Percentiles rank a stretch among this genome's conserved stretches.
phyloP scores from a whole-genome alignment of 2,888 invertebrate species.

The Drosophila recens region DNA sequence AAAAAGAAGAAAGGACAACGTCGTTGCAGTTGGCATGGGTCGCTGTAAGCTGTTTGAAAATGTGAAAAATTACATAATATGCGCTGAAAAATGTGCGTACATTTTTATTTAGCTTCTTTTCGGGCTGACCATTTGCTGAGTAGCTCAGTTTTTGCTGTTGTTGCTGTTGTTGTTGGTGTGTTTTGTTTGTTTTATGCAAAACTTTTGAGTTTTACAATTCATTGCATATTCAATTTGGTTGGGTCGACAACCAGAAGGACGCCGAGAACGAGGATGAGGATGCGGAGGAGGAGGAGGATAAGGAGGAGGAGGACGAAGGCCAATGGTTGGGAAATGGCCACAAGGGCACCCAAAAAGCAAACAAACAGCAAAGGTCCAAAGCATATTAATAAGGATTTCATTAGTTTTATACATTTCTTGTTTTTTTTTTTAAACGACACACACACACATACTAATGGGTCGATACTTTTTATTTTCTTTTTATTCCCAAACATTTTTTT shows the following conservation, averaged over 20 bases:
- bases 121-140: slow-evolving; percentile 54
- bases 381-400: slow-evolving; percentile 83
- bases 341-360: slow-evolving; percentile 57
- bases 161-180: slow-evolving; percentile 12
- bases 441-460: slow-evolving; percentile 53
- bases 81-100: slow-evolving; percentile 78
- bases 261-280: background rate
- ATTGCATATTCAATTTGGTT: slow-evolving; percentile 79
- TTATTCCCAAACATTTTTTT: slow-evolving; percentile 17
- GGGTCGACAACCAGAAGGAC: slow-evolving; percentile 44
- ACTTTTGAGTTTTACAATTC: slow-evolving; percentile 81
- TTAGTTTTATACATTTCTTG: slow-evolving; percentile 73
- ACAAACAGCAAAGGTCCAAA: slow-evolving; percentile 75
- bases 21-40: slow-evolving; percentile 33
- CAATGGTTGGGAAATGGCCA: slow-evolving; percentile 29
- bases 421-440: slow-evolving; percentile 29
- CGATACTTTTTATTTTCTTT: slow-evolving; percentile 54
- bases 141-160: slow-evolving; percentile 38
- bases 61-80: slow-evolving; percentile 79
- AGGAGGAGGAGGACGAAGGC: background rate
- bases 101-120: slow-evolving; percentile 58
- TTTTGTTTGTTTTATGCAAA: slow-evolving; percentile 71
- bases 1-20: slow-evolving; percentile 18
- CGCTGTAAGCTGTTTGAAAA: slow-evolving; percentile 56
- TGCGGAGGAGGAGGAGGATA: slow-evolving; percentile 1